Conservation (phyloP, 2,113 vertebrate species). For the Talpa occidentalis region DNA sequence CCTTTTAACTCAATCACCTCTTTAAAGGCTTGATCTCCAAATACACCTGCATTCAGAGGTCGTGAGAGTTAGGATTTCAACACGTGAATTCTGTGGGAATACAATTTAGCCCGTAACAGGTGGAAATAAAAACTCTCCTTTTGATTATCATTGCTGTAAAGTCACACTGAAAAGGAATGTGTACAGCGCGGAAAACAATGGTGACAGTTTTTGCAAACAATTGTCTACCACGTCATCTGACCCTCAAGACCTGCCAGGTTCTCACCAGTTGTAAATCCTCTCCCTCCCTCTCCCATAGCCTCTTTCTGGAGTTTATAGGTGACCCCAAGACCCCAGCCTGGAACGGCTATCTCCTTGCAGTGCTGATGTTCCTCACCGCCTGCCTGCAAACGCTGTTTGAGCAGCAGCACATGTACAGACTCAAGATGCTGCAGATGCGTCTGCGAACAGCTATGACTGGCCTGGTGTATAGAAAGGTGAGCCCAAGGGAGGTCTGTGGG, state of each 20-base stretch:
- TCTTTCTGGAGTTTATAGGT: conserved; percentile 92
- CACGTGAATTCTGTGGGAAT: not conserved
- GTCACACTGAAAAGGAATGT: not conserved
- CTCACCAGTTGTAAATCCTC: not conserved
- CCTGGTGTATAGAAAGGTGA: conserved; percentile 95
- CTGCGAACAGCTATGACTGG: conserved; percentile 93
- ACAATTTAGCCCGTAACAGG: not conserved
- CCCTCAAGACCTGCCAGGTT: not conserved
- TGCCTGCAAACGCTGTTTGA: conserved; percentile 95
- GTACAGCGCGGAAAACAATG: rapidly evolving
- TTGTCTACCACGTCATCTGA: rapidly evolving
- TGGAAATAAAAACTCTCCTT: not conserved
- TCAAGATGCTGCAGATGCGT: conserved; percentile 93
- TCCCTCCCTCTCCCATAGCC: conserved; percentile 81
- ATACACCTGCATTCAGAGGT: not conserved
- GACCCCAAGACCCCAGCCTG: conserved; percentile 87
- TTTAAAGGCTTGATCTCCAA: not conserved
- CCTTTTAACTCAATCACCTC: not conserved
- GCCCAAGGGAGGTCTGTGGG: not conserved
- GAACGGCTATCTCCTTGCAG: conserved; percentile 93
- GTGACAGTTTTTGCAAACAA: no score
- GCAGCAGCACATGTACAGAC: conserved; percentile 93
- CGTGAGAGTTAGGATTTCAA: not conserved
- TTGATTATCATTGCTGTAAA: not conserved
- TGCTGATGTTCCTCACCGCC: conserved; percentile 90